phyloP scores from a whole-genome alignment of 2,797 vertebrate species.

The Chaetophractus vellerosus region DNA sequence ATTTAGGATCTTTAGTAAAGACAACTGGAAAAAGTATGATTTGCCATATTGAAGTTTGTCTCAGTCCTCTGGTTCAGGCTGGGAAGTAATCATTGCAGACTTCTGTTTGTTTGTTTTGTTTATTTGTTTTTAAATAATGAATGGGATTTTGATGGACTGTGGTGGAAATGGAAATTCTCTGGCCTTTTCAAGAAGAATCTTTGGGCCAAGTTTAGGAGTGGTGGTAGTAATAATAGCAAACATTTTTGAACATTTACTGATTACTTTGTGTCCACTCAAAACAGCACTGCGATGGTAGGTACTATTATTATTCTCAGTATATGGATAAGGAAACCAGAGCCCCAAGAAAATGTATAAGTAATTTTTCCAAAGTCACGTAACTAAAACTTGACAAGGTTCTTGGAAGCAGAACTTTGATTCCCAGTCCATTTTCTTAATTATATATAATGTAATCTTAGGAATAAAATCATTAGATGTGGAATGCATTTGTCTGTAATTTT shows the following conservation, averaged over 20 bases:
- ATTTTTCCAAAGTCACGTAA: not conserved
- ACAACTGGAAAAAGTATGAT: not conserved
- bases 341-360: not conserved
- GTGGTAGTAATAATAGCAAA: not conserved
- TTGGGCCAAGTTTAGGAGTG: not conserved
- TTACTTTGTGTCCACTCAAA: not conserved
- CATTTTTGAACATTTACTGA: not conserved
- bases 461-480: not conserved
- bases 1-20: not conserved
- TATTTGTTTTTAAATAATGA: no score
- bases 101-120: no score
- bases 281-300: not conserved
- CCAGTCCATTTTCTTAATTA: not conserved
- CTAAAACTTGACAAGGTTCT: not conserved
- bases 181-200: not conserved
- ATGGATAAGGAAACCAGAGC: not conserved
- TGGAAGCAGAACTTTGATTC: not conserved
- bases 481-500: not conserved
- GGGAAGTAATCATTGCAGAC: not conserved
- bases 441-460: not conserved
- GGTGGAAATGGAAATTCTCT: not conserved
- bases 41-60: not conserved
- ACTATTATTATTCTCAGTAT: not conserved
- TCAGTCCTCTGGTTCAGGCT: not conserved
- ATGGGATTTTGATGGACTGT: not conserved